phyloP scores from a whole-genome alignment of 64 coral and sea anemone species.

The Porites lutea region DNA sequence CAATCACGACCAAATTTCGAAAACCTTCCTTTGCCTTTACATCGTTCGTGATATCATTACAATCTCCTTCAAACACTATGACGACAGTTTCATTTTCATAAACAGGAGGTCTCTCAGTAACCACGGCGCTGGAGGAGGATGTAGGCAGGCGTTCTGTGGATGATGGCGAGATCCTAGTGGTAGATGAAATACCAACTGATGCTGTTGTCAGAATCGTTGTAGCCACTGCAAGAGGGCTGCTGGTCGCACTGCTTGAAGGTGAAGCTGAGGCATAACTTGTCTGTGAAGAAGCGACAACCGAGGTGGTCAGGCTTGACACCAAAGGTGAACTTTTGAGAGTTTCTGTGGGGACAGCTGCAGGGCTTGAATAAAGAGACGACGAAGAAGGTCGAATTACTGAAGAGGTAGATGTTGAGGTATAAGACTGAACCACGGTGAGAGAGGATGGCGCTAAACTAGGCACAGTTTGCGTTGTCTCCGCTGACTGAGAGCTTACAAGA shows the following conservation, averaged over 20 bases:
- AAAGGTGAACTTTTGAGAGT: not conserved
- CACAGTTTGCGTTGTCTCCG: too few species aligned
- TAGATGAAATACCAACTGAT: not conserved
- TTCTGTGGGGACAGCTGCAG: not conserved
- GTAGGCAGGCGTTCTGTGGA: not conserved
- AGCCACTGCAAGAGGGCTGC: not conserved
- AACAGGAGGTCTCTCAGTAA: slow-evolving; percentile 40
- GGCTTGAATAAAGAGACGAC: not conserved
- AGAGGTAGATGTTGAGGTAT: not conserved
- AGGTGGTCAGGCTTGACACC: not conserved
- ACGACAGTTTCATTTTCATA: slow-evolving; percentile 53
- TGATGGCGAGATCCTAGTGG: not conserved
- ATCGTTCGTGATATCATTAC: slow-evolving; percentile 17
- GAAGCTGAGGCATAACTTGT: not conserved
- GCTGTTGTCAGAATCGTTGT: not conserved
- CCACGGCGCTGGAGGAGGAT: not conserved
- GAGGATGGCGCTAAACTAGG: too few species aligned
- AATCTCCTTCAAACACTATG: slow-evolving; percentile 70
- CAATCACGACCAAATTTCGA: not conserved
- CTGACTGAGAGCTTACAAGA: too few species aligned
- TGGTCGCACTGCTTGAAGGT: not conserved
- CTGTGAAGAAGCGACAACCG: not conserved
- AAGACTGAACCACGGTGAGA: too few species aligned
- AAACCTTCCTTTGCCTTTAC: slow-evolving; percentile 14
- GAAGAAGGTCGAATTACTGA: not conserved